These are phyloP conservation scores for Epicampocera succincta DNA, from an alignment of 2,888 invertebrate genomes.

Conservation along the genomic window DNA sequence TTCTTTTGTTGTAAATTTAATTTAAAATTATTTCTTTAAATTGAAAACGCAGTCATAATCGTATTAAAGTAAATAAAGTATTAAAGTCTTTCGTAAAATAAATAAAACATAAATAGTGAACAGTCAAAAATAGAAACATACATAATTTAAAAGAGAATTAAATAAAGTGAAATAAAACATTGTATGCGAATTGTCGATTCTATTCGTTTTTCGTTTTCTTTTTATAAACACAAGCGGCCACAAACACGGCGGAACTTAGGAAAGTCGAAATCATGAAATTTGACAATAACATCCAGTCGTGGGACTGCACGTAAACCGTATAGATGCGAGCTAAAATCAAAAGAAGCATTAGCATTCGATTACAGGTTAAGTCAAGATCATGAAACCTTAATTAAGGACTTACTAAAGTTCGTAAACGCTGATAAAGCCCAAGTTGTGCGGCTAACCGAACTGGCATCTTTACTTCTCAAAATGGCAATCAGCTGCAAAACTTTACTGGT, in stretches of 20 bases:
- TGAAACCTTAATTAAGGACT: constrained; percentile 79
- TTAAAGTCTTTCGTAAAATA: not conserved
- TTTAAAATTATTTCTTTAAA: no score
- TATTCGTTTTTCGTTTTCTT: constrained; percentile 77
- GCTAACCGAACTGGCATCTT: constrained; percentile 90
- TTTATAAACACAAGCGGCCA: constrained; percentile 87
- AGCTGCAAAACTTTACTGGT: constrained; percentile 92
- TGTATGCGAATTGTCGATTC: not conserved
- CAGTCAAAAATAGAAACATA: not conserved
- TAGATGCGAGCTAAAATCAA: constrained; percentile 88
- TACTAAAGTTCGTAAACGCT: constrained; percentile 90
- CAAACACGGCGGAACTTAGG: constrained; percentile 87
- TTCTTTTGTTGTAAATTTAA: no score
- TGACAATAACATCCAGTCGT: constrained; percentile 86
- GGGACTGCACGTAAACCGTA: constrained; percentile 90
- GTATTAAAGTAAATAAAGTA: not conserved
- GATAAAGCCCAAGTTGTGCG: constrained; percentile 91
- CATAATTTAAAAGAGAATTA: not conserved
- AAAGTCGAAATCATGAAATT: constrained; percentile 88
- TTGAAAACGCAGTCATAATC: not conserved
- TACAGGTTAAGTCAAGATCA: not conserved
- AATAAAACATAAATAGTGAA: not conserved
- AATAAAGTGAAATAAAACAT: constrained; percentile 1
- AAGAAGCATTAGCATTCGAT: constrained; percentile 61
- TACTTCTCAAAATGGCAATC: constrained; percentile 86